These are phyloP conservation scores for Sinocyclocheilus maitianheensis DNA, from an alignment of 2,113 vertebrate genomes.

Conservation along the genomic window DNA sequence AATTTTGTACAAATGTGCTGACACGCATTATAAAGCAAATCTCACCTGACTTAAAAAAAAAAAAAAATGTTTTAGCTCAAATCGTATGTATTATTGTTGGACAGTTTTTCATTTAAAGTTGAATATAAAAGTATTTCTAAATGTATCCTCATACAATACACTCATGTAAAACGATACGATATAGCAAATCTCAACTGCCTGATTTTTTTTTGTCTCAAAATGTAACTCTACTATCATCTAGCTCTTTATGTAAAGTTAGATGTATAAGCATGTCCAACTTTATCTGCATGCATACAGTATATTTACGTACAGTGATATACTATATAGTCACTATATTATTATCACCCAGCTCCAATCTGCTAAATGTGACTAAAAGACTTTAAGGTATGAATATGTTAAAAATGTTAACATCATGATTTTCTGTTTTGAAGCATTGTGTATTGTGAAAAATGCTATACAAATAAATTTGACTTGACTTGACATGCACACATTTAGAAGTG, in stretches of 20 bases:
- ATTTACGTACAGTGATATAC: not conserved
- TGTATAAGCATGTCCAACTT: not conserved
- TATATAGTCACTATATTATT: not conserved
- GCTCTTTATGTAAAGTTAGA: not conserved
- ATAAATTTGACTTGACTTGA: not conserved
- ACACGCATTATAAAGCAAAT: too few relatives aligned
- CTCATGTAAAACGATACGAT: too few relatives aligned
- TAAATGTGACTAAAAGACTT: not conserved
- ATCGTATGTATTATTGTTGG: too few relatives aligned
- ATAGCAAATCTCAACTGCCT: not conserved
- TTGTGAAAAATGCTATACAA: not conserved
- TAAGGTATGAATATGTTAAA: not conserved
- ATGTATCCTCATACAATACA: not conserved
- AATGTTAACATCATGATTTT: not conserved
- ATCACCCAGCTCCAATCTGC: not conserved
- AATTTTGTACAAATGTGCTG: too few relatives aligned
- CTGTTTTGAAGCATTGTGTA: not conserved
- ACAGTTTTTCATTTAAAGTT: not conserved
- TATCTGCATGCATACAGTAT: not conserved
- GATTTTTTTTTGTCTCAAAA: not conserved
- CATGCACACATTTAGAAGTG: not conserved
- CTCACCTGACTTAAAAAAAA: too few relatives aligned
- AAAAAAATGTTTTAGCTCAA: too few relatives aligned
- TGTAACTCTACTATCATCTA: not conserved
- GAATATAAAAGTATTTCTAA: not conserved